Base-by-base conservation (phyloP, 2,888 invertebrate genomes). In the Latrodectus hesperus region DNA sequence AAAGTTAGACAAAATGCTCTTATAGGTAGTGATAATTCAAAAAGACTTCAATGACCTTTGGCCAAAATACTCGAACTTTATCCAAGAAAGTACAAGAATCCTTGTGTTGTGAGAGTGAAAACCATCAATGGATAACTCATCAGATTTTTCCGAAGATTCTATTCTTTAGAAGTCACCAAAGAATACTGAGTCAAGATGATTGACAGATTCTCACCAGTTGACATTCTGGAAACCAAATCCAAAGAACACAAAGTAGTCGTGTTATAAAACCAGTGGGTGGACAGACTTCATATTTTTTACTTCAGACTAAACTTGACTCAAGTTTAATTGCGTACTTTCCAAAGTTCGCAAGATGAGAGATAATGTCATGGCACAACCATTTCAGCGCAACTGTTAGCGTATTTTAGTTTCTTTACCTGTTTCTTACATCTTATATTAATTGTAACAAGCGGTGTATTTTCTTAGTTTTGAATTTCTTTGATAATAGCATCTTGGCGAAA, bases 31-130 rank as follows among this genome's bases (percentile, higher is more conserved):
- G 74, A 74, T 16, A 55, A 74, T 22, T 12, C 11, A n/a, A 72
- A 74, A 53, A 11, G 74, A 52, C 3, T 55, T 53, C 53, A 73
- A 14, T 72, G 72, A 52, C 51, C 72, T 49, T 52, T 72, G 71
- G 71, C 71, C 49, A 71, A 71, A 52, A 72, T 72, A 70, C 1
- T 70, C 12, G 1, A 70, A 51, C 52, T 51, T 49, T 72, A 52
- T 9, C 52, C 52, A 1, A n/a, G 72, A 51, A 8, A 52, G 10
- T 51, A 72, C 17, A 52, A 16, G 12, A 51, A 72, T 10, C 9
- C 72, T 72, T 8, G 72, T 51, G 52, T 72, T 49, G 52, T 52
- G 8, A 14, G 52, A n/a, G 17, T 72, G n/a, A 72, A 72, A 17
- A 72, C 52, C n/a, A 51, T 2, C 0, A 72, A 51, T 49, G 52